Base-by-base conservation (phyloP, 2,888 invertebrate species). In the Stenodema calcarata region DNA sequence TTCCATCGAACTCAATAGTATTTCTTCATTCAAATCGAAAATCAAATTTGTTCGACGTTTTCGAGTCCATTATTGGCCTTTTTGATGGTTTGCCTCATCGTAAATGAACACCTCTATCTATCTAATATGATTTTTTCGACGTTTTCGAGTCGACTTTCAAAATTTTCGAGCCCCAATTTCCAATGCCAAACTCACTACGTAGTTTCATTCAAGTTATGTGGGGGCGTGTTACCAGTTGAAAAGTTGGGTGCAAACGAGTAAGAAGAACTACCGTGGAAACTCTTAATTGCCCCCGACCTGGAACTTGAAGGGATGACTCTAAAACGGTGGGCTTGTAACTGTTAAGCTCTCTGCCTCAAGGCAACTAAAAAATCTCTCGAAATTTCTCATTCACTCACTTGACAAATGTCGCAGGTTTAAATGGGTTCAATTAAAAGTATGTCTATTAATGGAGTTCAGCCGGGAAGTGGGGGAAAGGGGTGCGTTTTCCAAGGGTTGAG, bases 401-500 rank as follows among this genome's bases (percentile, higher is more conserved):
- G 69, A 82, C 82, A 82, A 82, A 82, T 82, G 82, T 78, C 82
- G 28, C 54, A 9, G 41, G 30, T 62, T 82, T 82, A 82, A 69
- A 82, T 82, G 82, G 82, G 82, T 28, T 69, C 62, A 82, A 82
- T 82, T 82, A 82, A 82, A 82, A 82, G 82, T 82, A 82, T 28
- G 69, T 69, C 69, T 54, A 82, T 82, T 82, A 82, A 82, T 69
- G 80, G 44, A 30, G 41, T 41, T 44, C 42, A 80, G 54, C 41
- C 18, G 30, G 23, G 27, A 69, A 14, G 27, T 69, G 41, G 54
- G 18, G 18, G 82, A 69, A 35, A 27, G 69, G 69, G 82, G 41
- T 27, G 69, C 41, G 27, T 44, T 69, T 69, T 82, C 69, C 41
- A 41, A 42, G 69, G 82, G 70, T 81, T 47, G 44, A 84, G 35